Conservation (phyloP, 2,113 vertebrate species). For the Hystrix cristata region DNA sequence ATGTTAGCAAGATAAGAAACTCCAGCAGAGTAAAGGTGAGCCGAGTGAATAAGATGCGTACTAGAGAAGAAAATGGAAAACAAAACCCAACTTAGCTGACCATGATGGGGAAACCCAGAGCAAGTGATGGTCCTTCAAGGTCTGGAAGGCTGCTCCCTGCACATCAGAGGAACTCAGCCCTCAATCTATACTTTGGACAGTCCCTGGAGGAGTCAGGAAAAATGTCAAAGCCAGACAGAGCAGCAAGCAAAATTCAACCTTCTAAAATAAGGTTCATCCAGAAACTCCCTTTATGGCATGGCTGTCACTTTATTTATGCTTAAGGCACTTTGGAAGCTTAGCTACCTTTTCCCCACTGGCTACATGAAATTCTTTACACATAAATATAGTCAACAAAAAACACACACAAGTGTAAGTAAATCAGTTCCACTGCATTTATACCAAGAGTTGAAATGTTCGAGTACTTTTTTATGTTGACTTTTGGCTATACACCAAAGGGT, state of each 20-base stretch:
- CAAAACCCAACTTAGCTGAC: background rate
- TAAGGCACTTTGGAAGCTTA: background rate
- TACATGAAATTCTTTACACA: background rate
- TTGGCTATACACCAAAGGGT: background rate
- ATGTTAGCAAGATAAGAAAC: background rate
- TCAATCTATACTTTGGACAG: background rate
- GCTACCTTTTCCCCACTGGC: background rate
- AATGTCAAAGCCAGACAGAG: background rate
- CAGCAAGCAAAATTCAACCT: background rate
- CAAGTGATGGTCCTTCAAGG: background rate
- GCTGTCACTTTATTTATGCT: background rate
- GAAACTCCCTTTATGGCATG: background rate
- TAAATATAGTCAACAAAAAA: background rate
- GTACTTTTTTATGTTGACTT: background rate
- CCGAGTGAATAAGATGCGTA: too few relatives aligned
- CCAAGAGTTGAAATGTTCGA: background rate
- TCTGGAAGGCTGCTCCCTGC: background rate
- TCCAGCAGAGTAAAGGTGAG: background rate
- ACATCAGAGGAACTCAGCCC: rapidly evolving
- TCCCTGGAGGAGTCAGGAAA: background rate
- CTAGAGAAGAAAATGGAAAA: background rate
- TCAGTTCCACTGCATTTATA: background rate
- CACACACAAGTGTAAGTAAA: background rate
- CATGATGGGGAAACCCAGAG: background rate
- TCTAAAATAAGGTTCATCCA: background rate